Evolutionary conservation across 2,113 vertebrate genomes (phyloP).

Genomic region (Rostratula benghalensis): DNA sequence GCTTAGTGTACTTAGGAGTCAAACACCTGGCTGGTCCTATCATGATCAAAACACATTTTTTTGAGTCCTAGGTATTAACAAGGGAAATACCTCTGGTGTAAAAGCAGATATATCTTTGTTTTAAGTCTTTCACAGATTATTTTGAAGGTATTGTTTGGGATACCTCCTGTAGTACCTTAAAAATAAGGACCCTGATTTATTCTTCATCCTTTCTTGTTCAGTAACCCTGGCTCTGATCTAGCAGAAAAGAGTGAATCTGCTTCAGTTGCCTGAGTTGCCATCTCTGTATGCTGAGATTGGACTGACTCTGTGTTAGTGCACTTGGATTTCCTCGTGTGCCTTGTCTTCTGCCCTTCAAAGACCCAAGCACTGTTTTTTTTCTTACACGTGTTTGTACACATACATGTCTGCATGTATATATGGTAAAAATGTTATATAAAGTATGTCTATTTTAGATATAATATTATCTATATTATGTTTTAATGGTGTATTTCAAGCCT

Average conservation of each 20-base stretch:
- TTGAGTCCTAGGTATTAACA: background rate
- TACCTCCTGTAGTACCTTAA: background rate
- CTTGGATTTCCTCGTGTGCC: background rate
- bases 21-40: constrained; percentile 37
- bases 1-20: constrained; percentile 49
- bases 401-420: accelerated
- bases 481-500: background rate
- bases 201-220: background rate
- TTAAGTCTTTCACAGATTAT: background rate
- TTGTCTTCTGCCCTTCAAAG: background rate
- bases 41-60: background rate
- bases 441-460: background rate
- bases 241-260: background rate
- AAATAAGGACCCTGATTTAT: background rate
- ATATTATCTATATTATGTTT: too few relatives aligned
- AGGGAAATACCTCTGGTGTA: background rate
- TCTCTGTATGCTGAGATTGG: background rate
- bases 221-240: background rate
- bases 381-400: accelerated
- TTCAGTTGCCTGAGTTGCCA: background rate
- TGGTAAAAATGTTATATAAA: background rate
- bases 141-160: background rate
- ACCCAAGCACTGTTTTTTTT: background rate
- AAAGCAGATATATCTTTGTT: background rate
- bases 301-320: background rate